Evolutionary conservation across 92 coral and sea anemone species (phyloP), one percentile per base, ranked within the genome.

Genomic region (Phenganax marumi): DNA sequence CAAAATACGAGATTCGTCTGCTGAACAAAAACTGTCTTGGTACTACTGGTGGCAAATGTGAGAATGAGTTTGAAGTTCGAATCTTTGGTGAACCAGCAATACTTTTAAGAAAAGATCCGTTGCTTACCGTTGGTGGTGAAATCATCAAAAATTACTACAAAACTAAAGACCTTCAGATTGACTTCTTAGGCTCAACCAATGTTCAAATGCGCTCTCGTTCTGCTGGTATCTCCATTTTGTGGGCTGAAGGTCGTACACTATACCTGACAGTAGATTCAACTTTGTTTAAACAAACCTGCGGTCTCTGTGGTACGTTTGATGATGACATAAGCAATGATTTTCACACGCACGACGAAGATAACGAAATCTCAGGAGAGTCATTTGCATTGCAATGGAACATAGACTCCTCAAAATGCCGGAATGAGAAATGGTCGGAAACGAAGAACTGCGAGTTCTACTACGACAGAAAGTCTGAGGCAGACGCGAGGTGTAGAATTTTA

Each of bases 231-330:
- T 76, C 89, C 22, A n/a, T 94, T 12, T 89, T 87, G 10, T 94
- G 98, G 98, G 87, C 97, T 0, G 97, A 97, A 10, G 84, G 87
- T 25, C 90, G 92, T 73, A 77, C 43, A 33, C 43, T 85, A 0
- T 92, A 66, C 66, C 66, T 94, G 8, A 90, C 92, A 5, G 98
- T 94, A 22, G 88, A 82, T 21, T 86, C 98, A 7, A 25, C 88
- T 33, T 73, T 92, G 65, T 79, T 87, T 26, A 69, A 73, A 21
- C 91, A 92, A 79, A 95, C 98, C 0, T 95, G 98, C 43, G 98
- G 98, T 86, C 91, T 95, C 10, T 95, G 98, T 64, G 98, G 98
- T 10, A 92, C 97, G 11, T 95, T 92, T 66, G 93, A 95, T 65
- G 87, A 80, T 83, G 90, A 86, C 25, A 83, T 78, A 6, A 89